Evolutionary conservation across 30 jellyfish, hydroid and myxozoan species (phyloP).

Genomic region (Aurelia sp.): DNA sequence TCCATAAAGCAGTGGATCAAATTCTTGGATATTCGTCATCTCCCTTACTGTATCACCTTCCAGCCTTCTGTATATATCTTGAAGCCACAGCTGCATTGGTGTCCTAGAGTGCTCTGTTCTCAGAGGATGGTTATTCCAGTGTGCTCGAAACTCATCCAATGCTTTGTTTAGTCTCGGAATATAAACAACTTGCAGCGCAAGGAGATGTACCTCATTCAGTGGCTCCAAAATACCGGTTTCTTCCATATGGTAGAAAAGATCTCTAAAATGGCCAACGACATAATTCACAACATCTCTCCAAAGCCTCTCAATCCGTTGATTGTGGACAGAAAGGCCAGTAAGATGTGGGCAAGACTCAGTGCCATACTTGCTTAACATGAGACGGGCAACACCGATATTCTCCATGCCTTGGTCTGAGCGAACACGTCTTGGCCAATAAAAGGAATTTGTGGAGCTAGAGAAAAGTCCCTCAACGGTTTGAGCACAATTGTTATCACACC

Average conservation of each 20-base stretch:
- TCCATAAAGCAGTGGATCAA: slow-evolving; percentile 29
- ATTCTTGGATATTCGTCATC: neutral
- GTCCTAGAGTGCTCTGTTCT: slow-evolving; percentile 12
- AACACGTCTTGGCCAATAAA: slow-evolving; percentile 17
- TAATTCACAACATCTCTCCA: slow-evolving; percentile 26
- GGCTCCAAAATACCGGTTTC: slow-evolving; percentile 29
- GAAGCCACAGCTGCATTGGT: slow-evolving; percentile 31
- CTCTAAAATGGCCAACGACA: slow-evolving; percentile 5
- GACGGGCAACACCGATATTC: slow-evolving; percentile 30
- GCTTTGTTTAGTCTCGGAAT: slow-evolving; percentile 18
- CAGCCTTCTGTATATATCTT: neutral
- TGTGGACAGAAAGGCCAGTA: slow-evolving; percentile 37
- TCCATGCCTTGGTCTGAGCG: slow-evolving; percentile 34
- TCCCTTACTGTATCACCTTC: slow-evolving; percentile 8
- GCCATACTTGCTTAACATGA: slow-evolving; percentile 18
- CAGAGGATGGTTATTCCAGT: slow-evolving; percentile 22
- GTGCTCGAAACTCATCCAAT: neutral
- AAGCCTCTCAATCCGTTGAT: slow-evolving; percentile 29
- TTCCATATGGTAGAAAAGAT: slow-evolving; percentile 20
- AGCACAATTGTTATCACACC: slow-evolving; percentile 11
- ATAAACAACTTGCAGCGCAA: slow-evolving; percentile 43
- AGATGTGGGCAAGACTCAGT: neutral
- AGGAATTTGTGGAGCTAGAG: neutral
- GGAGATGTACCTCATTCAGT: slow-evolving; percentile 11
- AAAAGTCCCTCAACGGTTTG: slow-evolving; percentile 21